A percentile compares a stretch with the other conserved stretches of the same genome.
These are phyloP conservation scores for Chionomys nivalis DNA, from an alignment of 2,113 vertebrate genomes.

Conservation along the genomic window DNA sequence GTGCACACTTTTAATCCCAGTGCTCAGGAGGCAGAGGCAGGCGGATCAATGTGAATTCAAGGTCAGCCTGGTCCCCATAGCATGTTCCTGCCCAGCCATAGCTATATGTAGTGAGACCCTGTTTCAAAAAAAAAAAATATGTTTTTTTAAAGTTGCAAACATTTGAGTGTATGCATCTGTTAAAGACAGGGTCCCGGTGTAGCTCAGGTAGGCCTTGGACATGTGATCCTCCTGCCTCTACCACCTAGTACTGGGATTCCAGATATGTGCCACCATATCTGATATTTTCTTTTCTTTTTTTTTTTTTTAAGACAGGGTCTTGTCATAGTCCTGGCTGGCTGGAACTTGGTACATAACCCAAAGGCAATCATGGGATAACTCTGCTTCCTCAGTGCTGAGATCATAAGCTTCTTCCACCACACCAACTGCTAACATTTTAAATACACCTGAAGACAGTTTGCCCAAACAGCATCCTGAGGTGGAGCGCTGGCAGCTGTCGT, in stretches of 20 bases:
- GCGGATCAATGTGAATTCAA: neutral
- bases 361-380: neutral
- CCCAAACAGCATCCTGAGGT: neutral
- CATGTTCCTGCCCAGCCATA: neutral
- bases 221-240: neutral
- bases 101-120: neutral
- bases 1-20: too few relatives aligned
- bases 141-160: neutral
- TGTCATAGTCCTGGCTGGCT: neutral
- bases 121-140: neutral
- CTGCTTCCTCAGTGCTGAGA: neutral
- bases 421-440: neutral
- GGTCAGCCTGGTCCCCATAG: neutral
- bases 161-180: neutral
- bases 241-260: neutral
- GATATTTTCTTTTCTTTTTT: too few relatives aligned
- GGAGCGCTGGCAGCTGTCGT: neutral
- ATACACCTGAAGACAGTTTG: neutral
- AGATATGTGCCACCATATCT: neutral
- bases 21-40: too few relatives aligned
- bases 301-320: neutral
- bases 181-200: neutral
- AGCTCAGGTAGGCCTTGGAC: neutral
- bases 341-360: neutral
- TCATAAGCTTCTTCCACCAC: neutral